Conservation (phyloP, 2,888 invertebrate species). For the Nasonovia ribisnigri region DNA sequence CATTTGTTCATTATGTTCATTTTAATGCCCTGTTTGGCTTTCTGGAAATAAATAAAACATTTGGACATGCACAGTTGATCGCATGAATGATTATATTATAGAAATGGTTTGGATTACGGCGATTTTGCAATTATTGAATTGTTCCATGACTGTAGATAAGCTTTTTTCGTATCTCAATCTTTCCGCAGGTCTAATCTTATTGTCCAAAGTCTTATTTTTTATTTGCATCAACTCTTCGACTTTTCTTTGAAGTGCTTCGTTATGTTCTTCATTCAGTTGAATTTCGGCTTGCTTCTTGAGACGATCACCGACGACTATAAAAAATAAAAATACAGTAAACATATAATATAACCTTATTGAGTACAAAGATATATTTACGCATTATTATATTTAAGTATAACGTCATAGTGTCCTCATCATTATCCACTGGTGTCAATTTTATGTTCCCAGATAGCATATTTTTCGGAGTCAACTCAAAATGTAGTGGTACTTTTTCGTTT, state of each 20-base stretch:
- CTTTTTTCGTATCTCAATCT: neutral
- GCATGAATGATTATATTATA: neutral
- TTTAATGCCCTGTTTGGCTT: neutral
- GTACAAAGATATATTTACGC: neutral
- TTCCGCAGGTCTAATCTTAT: neutral
- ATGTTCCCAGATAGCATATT: neutral
- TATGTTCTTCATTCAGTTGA: neutral
- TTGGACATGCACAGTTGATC: neutral
- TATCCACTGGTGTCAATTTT: neutral
- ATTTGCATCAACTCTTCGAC: neutral
- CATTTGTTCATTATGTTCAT: neutral
- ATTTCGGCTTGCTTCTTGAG: neutral
- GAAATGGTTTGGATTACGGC: neutral
- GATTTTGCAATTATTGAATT: neutral
- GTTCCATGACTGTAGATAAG: neutral
- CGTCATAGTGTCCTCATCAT: neutral
- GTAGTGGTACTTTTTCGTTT: neutral
- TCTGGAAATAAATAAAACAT: neutral
- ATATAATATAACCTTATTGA: neutral
- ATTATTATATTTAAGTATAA: neutral
- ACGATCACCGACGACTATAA: neutral
- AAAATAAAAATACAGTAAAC: neutral
- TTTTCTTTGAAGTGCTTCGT: neutral
- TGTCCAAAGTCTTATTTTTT: neutral
- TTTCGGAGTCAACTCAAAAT: neutral